Conservation (phyloP, 2,797 vertebrate species). For the Crocodylus rhombifer region DNA sequence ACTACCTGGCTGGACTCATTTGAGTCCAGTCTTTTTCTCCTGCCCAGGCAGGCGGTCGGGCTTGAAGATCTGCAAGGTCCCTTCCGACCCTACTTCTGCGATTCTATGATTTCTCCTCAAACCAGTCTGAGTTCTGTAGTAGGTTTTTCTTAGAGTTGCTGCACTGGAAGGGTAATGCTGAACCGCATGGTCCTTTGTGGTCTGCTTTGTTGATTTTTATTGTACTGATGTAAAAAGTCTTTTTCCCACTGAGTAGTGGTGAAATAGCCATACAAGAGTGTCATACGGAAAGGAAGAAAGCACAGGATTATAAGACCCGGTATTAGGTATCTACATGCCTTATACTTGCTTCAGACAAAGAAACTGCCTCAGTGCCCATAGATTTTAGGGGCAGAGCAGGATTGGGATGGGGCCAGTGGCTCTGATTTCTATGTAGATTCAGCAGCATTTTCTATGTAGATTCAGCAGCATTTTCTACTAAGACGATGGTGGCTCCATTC, state of each 20-base stretch:
- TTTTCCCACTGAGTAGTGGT: background rate
- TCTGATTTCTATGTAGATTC: background rate
- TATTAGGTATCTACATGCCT: background rate
- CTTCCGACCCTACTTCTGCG: no score
- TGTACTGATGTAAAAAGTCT: no score
- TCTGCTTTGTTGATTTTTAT: background rate
- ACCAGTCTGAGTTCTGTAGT: background rate
- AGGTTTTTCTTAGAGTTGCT: conserved; percentile 1
- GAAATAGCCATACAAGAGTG: background rate
- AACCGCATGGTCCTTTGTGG: background rate
- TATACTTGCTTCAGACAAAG: background rate
- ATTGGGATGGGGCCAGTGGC: background rate
- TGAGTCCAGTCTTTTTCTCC: no score
- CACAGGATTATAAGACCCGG: background rate
- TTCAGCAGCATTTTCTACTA: background rate
- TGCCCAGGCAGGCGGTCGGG: no score
- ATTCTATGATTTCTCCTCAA: background rate
- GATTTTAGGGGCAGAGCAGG: background rate
- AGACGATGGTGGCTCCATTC: background rate
- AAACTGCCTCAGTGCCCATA: background rate
- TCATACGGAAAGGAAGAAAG: background rate
- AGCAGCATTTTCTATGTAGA: background rate
- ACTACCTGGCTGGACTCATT: no score
- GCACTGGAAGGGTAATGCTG: background rate
- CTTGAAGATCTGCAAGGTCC: no score